phyloP scores from a whole-genome alignment of 2,113 vertebrate species.

The Pangasianodon gigas region DNA sequence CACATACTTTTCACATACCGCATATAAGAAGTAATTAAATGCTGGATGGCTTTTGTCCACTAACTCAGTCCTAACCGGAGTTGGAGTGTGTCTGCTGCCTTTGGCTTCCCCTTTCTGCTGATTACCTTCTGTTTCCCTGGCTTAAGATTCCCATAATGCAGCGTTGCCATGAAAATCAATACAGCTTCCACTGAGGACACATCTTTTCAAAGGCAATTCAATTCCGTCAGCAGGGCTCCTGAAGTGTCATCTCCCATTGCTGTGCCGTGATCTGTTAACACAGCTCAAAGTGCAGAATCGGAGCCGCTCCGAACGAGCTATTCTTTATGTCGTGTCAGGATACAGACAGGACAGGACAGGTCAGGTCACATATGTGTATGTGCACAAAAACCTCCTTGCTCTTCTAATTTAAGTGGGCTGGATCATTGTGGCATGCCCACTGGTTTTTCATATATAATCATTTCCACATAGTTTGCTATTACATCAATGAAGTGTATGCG shows the following conservation, averaged over 20 bases:
- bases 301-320: constrained; percentile 43
- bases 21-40: constrained; percentile 47
- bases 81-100: constrained; percentile 67
- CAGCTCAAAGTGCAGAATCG: constrained; percentile 59
- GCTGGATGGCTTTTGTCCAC: constrained; percentile 1
- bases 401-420: not conserved
- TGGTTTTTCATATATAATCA: not conserved
- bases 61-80: not conserved
- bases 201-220: constrained; percentile 79
- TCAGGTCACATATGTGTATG: constrained; percentile 13
- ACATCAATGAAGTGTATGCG: not conserved
- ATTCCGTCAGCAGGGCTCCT: constrained; percentile 71
- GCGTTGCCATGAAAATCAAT: constrained; percentile 76
- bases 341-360: constrained; percentile 28
- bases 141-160: constrained; percentile 75
- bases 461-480: not conserved
- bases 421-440: not conserved
- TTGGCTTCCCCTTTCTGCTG: constrained; percentile 69
- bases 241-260: constrained; percentile 73
- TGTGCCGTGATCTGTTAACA: constrained; percentile 75
- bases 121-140: constrained; percentile 71
- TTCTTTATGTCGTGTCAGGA: constrained; percentile 43
- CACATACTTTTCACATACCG: not conserved
- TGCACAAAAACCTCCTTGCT: not conserved
- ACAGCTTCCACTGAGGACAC: constrained; percentile 73